Conservation (phyloP, 2,888 invertebrate genomes). For the Volucella zonaria region DNA sequence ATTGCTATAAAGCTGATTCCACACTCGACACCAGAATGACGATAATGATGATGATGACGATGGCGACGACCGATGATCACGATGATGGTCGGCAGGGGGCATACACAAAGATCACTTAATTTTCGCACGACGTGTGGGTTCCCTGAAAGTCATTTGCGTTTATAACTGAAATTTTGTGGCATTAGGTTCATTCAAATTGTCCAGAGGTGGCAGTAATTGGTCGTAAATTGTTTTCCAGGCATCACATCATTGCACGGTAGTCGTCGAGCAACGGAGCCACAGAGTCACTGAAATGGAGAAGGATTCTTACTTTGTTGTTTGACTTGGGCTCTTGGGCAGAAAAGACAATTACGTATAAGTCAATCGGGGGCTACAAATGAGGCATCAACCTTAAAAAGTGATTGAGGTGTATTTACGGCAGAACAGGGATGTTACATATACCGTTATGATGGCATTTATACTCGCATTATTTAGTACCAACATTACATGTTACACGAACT, state of each 20-base stretch:
- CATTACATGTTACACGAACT: no score
- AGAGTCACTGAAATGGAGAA: no score
- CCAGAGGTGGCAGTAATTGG: slow-evolving; percentile 54
- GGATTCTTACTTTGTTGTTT: no score
- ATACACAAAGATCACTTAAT: slow-evolving; percentile 63
- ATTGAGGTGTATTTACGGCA: no score
- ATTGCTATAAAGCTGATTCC: slow-evolving; percentile 40
- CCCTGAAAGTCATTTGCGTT: slow-evolving; percentile 61
- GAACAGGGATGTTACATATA: no score
- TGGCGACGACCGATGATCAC: neutral
- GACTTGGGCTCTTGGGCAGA: no score
- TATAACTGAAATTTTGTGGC: slow-evolving; percentile 63
- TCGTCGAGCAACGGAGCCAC: no score
- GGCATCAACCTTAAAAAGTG: no score
- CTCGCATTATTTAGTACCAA: no score
- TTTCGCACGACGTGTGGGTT: slow-evolving; percentile 70
- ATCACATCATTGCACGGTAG: slow-evolving; percentile 19
- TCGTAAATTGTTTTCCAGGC: slow-evolving; percentile 38
- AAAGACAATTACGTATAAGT: no score
- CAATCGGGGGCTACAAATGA: no score
- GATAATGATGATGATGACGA: slow-evolving; percentile 39
- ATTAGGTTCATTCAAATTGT: slow-evolving; percentile 59
- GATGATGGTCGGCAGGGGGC: neutral
- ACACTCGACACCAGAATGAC: slow-evolving; percentile 34
- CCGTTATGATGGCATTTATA: no score